Base-by-base conservation (phyloP, 2,888 invertebrate species). In the Orthonevra nobilis region DNA sequence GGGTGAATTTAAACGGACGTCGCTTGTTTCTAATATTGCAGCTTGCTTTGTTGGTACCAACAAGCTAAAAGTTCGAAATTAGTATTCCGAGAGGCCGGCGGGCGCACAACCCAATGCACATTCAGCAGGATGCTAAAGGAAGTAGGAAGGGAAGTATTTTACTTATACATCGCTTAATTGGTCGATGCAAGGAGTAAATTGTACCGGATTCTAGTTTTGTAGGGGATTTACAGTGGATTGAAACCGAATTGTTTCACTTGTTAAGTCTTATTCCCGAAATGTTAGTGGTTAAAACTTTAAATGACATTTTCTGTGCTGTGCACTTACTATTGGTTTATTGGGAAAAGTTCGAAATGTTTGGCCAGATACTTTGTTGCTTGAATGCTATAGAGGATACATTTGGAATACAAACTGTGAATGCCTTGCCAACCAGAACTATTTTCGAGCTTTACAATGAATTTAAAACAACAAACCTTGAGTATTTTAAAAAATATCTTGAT, bases 131-230 rank as follows among this genome's bases (percentile, higher is more conserved):
- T 19, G 5, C 1, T 10, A 2, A 17, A 5, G 12, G 12, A 4
- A n/a, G n/a, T n/a, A n/a, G n/a, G 23, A 40, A 19, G 40, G 17
- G 7, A 26, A 14, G n/a, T n/a, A n/a, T n/a, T n/a, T n/a, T 3
- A 10, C 36, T 17, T 42, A 4, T 5, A 42, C 42, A 58, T 58
- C 40, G 30, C 44, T 52, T 69, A 69, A 69, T 69, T 69, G 69
- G 32, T 40, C 14, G 30, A 34, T 40, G 20, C 23, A 20, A 19
- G 5, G 9, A 46, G 5, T 19, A 10, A 1, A 34, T 6, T 20
- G 1, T 14, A 26, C 23, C 5, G 23, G 3, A 23, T 23, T 5
- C 23, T 4, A 4, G 3, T 5, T 23, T 23, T 23, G 23, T 23
- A 23, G 17, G 14, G 26, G 20, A 52, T 23, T 52, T 15, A 9